Evolutionary conservation across 2,888 invertebrate species (phyloP).

Genomic region (Pollenia amentaria): DNA sequence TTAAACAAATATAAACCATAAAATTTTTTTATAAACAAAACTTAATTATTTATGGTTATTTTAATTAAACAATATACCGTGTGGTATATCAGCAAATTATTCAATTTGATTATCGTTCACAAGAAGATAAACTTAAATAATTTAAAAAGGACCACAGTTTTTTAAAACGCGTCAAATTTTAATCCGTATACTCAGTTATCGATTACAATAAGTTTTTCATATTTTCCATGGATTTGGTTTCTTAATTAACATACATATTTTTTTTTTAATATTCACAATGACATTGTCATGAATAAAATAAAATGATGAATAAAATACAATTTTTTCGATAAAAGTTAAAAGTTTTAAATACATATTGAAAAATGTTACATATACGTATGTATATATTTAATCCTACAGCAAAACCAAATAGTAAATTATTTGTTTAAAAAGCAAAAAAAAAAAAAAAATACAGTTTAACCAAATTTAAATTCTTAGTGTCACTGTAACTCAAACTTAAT

Average conservation of each 20-base stretch:
- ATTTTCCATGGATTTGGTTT: neutral
- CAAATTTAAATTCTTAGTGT: too few relatives aligned
- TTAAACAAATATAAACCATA: too few relatives aligned
- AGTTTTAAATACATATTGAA: neutral
- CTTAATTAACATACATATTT: neutral
- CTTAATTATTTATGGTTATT: too few relatives aligned
- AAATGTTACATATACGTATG: neutral
- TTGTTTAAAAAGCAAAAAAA: too few relatives aligned
- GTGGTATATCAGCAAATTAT: neutral
- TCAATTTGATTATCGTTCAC: neutral
- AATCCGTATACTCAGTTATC: constrained; percentile 9
- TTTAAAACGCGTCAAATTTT: neutral
- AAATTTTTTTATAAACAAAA: too few relatives aligned
- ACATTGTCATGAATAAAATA: neutral
- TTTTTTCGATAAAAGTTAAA: too few relatives aligned
- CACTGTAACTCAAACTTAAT: too few relatives aligned
- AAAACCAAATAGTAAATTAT: too few relatives aligned
- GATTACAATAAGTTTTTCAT: neutral
- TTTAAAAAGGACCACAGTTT: neutral
- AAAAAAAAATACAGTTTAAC: too few relatives aligned
- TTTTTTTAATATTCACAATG: constrained; percentile 1
- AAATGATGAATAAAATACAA: neutral
- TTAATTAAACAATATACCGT: too few relatives aligned
- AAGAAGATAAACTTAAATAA: neutral
- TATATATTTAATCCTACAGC: too few relatives aligned